Evolutionary conservation across 2,888 invertebrate species (phyloP).

Genomic region (Dendrolimus pini): DNA sequence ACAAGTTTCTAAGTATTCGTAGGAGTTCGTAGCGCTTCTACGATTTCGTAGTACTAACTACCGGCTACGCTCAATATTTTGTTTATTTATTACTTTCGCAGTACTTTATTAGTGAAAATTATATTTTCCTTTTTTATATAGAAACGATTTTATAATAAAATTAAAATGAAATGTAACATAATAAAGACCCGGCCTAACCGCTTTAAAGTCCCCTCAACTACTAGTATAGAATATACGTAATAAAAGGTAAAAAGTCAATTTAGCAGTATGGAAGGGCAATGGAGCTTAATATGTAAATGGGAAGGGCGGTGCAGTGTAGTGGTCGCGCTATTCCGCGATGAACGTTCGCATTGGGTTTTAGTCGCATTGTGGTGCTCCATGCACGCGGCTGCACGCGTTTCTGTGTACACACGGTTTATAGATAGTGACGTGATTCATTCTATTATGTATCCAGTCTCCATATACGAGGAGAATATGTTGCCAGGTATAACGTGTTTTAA

Average conservation of each 20-base stretch:
- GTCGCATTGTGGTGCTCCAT: slow-evolving; percentile 28
- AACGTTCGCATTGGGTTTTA: slow-evolving; percentile 35
- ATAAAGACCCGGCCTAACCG: slow-evolving; percentile 36
- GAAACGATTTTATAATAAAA: slow-evolving; percentile 7
- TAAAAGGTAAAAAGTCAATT: slow-evolving; percentile 76
- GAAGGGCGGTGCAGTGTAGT: slow-evolving; percentile 67
- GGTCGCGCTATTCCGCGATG: slow-evolving; percentile 35
- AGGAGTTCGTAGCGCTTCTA: slow-evolving; percentile 31
- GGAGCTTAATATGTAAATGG: slow-evolving; percentile 68
- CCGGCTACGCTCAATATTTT: neutral
- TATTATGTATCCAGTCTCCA: slow-evolving; percentile 63
- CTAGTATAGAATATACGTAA: slow-evolving; percentile 65
- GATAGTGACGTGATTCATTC: slow-evolving; percentile 25
- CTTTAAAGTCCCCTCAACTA: slow-evolving; percentile 65
- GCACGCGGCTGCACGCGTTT: slow-evolving; percentile 27
- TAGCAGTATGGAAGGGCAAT: slow-evolving; percentile 69
- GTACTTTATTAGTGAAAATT: neutral
- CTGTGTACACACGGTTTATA: slow-evolving; percentile 24
- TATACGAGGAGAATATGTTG: slow-evolving; percentile 44
- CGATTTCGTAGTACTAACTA: slow-evolving; percentile 26
- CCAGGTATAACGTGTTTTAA: slow-evolving; percentile 40
- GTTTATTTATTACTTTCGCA: neutral
- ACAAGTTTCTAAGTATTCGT: slow-evolving; percentile 9
- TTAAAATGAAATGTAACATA: slow-evolving; percentile 35
- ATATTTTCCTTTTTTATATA: neutral